phyloP scores from a whole-genome alignment of 2,888 invertebrate genomes.

The Pandemis heparana region DNA sequence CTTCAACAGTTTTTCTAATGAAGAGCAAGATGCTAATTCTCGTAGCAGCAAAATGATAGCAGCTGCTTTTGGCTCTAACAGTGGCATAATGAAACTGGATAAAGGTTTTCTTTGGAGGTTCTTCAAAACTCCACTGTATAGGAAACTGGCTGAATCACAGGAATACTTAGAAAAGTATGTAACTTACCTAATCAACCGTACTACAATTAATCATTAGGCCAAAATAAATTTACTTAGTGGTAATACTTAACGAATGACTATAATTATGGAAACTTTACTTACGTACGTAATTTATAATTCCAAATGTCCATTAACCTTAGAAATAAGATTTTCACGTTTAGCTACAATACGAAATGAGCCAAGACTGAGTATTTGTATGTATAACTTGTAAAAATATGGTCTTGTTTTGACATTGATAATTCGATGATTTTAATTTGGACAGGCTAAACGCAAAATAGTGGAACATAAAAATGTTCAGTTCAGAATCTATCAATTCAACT shows the following conservation, averaged over 20 bases:
- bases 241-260: no score
- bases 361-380: background rate
- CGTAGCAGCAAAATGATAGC: slow-evolving; percentile 88
- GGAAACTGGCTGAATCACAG: slow-evolving; percentile 88
- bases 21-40: slow-evolving; percentile 86
- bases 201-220: background rate
- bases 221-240: no score
- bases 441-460: no score
- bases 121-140: slow-evolving; percentile 90
- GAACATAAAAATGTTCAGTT: no score
- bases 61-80: slow-evolving; percentile 91
- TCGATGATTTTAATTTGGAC: background rate
- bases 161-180: slow-evolving; percentile 88
- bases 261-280: no score
- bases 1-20: slow-evolving; percentile 87
- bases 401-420: background rate
- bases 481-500: no score
- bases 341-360: no score
- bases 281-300: no score
- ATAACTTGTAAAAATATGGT: no score
- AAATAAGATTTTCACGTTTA: no score
- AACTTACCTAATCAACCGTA: background rate
- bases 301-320: no score
- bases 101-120: slow-evolving; percentile 90
- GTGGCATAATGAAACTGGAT: slow-evolving; percentile 88